phyloP scores from a whole-genome alignment of 2,113 vertebrate species.

The Epinephelus moara region DNA sequence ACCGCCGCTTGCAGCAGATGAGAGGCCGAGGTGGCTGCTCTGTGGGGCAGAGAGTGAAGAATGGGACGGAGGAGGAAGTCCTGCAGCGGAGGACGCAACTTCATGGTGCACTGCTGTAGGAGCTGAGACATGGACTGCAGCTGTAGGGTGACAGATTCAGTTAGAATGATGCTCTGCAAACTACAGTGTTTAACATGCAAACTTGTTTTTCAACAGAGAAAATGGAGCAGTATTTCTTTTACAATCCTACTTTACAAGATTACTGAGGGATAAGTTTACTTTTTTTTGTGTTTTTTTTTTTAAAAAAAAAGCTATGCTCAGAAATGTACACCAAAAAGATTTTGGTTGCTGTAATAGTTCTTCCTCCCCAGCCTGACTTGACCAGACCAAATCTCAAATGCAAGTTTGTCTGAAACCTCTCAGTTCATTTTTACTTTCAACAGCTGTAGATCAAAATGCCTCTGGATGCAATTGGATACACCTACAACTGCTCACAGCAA shows the following conservation, averaged over 20 bases:
- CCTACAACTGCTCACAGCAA: no score
- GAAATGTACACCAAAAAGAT: neutral
- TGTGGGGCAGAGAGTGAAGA: constrained; percentile 31
- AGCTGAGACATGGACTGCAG: constrained; percentile 51
- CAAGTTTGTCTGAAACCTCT: no score
- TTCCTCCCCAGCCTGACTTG: no score
- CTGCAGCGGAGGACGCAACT: constrained; percentile 2
- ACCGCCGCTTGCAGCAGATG: constrained; percentile 61
- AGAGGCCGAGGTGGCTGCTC: constrained; percentile 63
- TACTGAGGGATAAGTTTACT: no score
- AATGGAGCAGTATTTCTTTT: neutral
- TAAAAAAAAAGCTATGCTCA: no score
- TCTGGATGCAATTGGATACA: no score
- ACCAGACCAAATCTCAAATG: no score
- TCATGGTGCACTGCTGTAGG: constrained; percentile 48
- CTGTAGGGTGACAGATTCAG: constrained; percentile 8
- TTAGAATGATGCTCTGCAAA: neutral
- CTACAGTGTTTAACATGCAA: neutral
- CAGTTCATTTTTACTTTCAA: no score
- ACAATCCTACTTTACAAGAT: neutral
- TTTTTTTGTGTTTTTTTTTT: no score
- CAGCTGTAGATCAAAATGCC: no score
- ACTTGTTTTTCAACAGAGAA: neutral
- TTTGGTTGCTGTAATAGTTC: neutral
- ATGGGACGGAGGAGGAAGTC: constrained; percentile 49